phyloP scores from a whole-genome alignment of 2,797 vertebrate genomes.

The Enteromius treurensis region DNA sequence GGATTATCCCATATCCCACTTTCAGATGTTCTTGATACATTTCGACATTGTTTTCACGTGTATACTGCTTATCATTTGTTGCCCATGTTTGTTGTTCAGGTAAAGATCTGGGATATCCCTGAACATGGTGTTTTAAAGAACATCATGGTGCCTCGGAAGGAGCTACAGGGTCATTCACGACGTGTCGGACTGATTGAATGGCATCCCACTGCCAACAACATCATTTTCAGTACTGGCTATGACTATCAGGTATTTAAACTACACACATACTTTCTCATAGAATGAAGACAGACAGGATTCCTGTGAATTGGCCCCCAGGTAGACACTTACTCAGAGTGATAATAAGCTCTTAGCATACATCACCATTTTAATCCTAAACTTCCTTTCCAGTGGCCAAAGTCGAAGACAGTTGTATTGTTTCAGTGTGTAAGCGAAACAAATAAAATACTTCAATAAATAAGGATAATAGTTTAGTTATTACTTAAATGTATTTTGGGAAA shows the following conservation, averaged over 20 bases:
- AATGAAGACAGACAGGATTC: slow-evolving; percentile 19
- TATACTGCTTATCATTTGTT: slow-evolving; percentile 18
- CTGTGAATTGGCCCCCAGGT: neutral
- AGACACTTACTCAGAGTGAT: neutral
- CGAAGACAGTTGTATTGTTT: neutral
- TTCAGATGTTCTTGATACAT: neutral
- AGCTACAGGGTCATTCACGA: slow-evolving; percentile 75
- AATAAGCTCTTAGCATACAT: neutral
- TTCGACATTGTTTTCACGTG: neutral
- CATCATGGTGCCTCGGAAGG: slow-evolving; percentile 78
- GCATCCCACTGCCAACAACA: slow-evolving; percentile 88
- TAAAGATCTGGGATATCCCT: slow-evolving; percentile 85
- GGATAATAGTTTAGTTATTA: neutral
- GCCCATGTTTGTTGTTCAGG: slow-evolving; percentile 62
- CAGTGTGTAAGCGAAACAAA: neutral
- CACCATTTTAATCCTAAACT: neutral
- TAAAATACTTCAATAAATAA: neutral
- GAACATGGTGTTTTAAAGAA: slow-evolving; percentile 80
- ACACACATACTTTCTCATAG: neutral
- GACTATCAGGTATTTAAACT: slow-evolving; percentile 73
- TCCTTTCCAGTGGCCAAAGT: neutral
- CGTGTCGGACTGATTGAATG: slow-evolving; percentile 88
- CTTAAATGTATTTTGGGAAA: neutral
- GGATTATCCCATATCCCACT: neutral
- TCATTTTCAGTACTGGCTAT: slow-evolving; percentile 77